Evolutionary conservation across 2,888 invertebrate species (phyloP).

Genomic region (Prosapia bicincta): DNA sequence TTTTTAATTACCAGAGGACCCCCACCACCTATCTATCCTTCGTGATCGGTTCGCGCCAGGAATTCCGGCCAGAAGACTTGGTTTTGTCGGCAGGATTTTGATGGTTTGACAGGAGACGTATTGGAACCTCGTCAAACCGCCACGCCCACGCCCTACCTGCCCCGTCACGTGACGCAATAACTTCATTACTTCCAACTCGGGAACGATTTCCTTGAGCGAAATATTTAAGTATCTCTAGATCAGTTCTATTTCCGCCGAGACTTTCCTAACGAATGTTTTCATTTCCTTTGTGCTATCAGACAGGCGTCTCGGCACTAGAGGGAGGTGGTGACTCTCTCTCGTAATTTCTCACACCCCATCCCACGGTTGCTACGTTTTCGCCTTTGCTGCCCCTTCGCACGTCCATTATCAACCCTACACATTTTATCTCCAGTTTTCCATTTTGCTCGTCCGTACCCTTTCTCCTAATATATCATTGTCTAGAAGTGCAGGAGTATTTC

Average conservation of each 20-base stretch:
- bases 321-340: not conserved
- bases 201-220: not conserved
- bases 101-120: too few species aligned
- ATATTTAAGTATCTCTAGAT: not conserved
- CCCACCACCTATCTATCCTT: too few species aligned
- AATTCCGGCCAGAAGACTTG: too few species aligned
- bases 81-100: too few species aligned
- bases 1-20: too few species aligned
- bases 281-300: not conserved
- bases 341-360: not conserved
- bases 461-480: not conserved
- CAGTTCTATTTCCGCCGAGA: not conserved
- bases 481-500: too few species aligned
- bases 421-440: not conserved
- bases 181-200: not conserved
- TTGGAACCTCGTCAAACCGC: too few species aligned
- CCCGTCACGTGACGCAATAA: not conserved
- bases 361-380: not conserved
- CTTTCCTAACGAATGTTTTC: conserved; percentile 1
- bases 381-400: not conserved
- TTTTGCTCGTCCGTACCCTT: not conserved
- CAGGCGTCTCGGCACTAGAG: not conserved
- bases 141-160: too few species aligned
- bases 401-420: not conserved
- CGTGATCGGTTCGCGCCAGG: too few species aligned